Evolutionary conservation across 1,140 invertebrate species (phyloP).

Genomic region (Geopemphigus sp.): DNA sequence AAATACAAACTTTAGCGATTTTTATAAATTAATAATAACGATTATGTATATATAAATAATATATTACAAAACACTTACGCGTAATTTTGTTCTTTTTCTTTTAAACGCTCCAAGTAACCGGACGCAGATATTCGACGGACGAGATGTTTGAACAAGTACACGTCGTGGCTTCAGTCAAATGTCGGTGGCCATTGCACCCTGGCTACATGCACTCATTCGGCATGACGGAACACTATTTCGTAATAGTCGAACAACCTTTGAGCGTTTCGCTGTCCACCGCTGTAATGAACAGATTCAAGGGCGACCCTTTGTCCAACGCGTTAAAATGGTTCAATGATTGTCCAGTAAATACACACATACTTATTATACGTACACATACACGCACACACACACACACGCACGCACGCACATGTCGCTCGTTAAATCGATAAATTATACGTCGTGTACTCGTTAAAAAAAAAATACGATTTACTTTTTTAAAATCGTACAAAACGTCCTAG

Average conservation of each 20-base stretch:
- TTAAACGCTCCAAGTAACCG: background rate
- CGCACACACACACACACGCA: too few relatives aligned
- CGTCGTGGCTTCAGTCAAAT: slow-evolving; percentile 59
- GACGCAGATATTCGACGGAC: background rate
- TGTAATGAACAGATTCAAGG: slow-evolving; percentile 62
- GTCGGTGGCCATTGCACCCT: slow-evolving; percentile 73
- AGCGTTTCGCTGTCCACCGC: slow-evolving; percentile 65
- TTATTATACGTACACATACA: too few relatives aligned
- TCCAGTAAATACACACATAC: slow-evolving; percentile 60
- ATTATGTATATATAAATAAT: too few relatives aligned
- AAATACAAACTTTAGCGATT: too few relatives aligned
- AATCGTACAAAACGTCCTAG: too few relatives aligned
- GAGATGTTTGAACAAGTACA: slow-evolving; percentile 18
- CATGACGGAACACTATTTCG: slow-evolving; percentile 77
- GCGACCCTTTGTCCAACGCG: slow-evolving; percentile 63
- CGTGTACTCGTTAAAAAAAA: too few relatives aligned
- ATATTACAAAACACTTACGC: too few relatives aligned
- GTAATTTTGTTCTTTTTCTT: background rate
- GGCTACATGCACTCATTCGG: slow-evolving; percentile 89
- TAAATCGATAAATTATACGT: too few relatives aligned
- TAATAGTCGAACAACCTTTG: slow-evolving; percentile 81
- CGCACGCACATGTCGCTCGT: too few relatives aligned
- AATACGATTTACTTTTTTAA: too few relatives aligned
- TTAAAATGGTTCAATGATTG: slow-evolving; percentile 73
- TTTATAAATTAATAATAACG: too few relatives aligned